Conservation (phyloP, 2,888 invertebrate species). For the Rugalucina vietnamica region DNA sequence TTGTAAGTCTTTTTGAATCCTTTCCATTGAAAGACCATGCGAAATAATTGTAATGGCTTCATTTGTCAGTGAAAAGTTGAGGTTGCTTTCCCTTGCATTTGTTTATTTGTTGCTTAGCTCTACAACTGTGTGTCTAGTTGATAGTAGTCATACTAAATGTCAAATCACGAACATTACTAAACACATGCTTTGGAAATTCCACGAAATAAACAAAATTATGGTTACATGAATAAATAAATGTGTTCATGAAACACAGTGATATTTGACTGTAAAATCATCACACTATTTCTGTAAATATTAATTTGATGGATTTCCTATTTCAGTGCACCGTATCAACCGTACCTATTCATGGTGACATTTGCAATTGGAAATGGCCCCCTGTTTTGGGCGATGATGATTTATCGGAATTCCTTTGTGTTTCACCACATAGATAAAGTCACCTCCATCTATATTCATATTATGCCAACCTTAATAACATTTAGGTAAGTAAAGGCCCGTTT, state of each 20-base stretch:
- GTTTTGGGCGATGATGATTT: conserved; percentile 72
- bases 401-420: conserved; percentile 77
- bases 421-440: conserved; percentile 80
- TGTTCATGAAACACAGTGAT: neutral
- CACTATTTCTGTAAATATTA: neutral
- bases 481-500: too few species aligned
- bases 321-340: conserved; percentile 63
- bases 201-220: neutral
- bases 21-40: neutral
- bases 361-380: conserved; percentile 78
- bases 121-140: neutral
- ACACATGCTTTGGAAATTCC: neutral
- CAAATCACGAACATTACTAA: neutral
- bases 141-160: neutral
- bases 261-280: neutral
- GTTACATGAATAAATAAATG: neutral
- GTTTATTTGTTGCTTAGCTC: neutral
- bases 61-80: neutral
- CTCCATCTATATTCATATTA: conserved; percentile 79
- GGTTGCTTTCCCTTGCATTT: neutral
- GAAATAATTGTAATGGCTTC: neutral
- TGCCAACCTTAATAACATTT: conserved; percentile 78
- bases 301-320: conserved; percentile 15
- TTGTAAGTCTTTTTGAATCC: conserved; percentile 70
- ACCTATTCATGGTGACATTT: conserved; percentile 74